Percentiles rank a stretch among this genome's conserved stretches.
These are phyloP conservation scores for Asarcornis scutulata DNA, from an alignment of 2,113 vertebrate species.

Conservation along the genomic window DNA sequence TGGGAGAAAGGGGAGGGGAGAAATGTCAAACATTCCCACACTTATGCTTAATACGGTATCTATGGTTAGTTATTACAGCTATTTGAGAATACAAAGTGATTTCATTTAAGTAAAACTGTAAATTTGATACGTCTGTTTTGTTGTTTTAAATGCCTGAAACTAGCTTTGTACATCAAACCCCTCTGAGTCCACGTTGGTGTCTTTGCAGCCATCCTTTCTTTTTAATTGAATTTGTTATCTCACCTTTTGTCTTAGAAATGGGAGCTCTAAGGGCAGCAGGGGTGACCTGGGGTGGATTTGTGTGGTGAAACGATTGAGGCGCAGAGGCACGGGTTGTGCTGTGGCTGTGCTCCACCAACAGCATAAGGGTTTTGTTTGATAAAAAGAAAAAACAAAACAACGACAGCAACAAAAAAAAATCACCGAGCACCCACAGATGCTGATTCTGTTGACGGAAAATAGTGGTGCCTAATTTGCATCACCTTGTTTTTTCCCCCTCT, in stretches of 20 bases:
- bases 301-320: too few species aligned
- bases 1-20: not conserved
- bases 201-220: not conserved
- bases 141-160: not conserved
- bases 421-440: too few species aligned
- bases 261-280: not conserved
- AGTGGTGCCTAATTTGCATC: too few species aligned
- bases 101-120: not conserved
- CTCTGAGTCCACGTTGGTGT: not conserved
- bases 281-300: too few species aligned
- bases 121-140: not conserved
- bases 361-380: too few species aligned
- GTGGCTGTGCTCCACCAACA: too few species aligned
- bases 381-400: not conserved
- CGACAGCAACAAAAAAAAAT: not conserved
- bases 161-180: not conserved
- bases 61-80: not conserved
- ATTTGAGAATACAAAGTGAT: not conserved
- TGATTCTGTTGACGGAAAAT: too few species aligned
- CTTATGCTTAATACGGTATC: not conserved
- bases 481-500: too few species aligned
- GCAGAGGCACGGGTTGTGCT: too few species aligned
- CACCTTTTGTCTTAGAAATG: not conserved
- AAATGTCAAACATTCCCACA: not conserved
- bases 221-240: not conserved